Base-by-base conservation (phyloP, 2,888 invertebrate genomes). In the Poecilus cupreus region DNA sequence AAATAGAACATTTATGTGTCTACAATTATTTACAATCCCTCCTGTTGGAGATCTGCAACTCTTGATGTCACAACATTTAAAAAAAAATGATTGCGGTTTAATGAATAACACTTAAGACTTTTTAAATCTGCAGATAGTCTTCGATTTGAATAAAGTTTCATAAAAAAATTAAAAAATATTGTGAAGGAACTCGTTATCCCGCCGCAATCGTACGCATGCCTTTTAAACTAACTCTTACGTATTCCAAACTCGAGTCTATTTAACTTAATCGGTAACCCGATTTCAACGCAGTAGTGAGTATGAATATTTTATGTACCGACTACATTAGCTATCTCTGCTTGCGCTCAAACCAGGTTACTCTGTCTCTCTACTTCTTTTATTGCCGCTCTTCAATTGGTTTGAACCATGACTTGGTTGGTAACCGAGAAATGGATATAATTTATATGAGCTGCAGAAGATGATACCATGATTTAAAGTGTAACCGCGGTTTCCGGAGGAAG, bases 391-490 rank as follows among this genome's bases (percentile, higher is more conserved):
- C 54, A 76, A 76, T 76, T 76, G 76, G 39, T n/a, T 39, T n/a
- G 11, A 13, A 8, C 11, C 57, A 57, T 76, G 76, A 54, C 39
- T 76, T 57, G 57, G n/a, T 68, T 68, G 39, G 68, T 68, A n/a
- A 68, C 37, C 37, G 57, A 57, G 57, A 39, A 76, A 57, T 57
- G 76, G 54, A 76, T 76, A 76, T 76, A 76, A 76, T 76, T 76
- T 76, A 76, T 43, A 57, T 22, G 43, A 32, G 57, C 10, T 6
- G 32, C 13, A 3, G n/a, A 13, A 46, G 37, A 37, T 76, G 76
- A 76, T 76, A 76, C 57, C 54, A 39, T 76, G 76, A 76, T 76
- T 76, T 76, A 76, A 76, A 22, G 57, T 76, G 16, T 57, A 76
- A 76, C 76, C 57, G 20, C 70, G 16, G 70, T 37, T n/a, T 20